Percentiles rank a stretch among this genome's conserved stretches.
These are phyloP conservation scores for Procapra przewalskii DNA, from an alignment of 2,113 vertebrate species.

Conservation along the genomic window DNA sequence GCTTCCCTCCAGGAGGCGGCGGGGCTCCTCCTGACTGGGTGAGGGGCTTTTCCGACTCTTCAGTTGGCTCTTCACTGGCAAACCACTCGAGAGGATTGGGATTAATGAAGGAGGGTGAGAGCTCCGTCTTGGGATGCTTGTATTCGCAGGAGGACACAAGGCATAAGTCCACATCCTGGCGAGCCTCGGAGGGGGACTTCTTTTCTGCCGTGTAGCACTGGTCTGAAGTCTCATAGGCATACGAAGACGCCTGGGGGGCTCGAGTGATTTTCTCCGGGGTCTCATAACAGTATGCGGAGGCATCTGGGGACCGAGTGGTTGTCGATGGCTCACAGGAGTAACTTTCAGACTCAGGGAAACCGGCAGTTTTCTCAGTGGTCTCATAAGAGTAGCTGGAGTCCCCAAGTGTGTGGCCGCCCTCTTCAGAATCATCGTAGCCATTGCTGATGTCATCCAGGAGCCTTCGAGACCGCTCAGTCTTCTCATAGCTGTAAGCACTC, in stretches of 20 bases:
- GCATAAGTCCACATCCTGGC: conserved; percentile 93
- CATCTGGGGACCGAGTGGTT: conserved; percentile 61
- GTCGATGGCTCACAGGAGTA: conserved; percentile 69
- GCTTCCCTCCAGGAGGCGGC: conserved; percentile 91
- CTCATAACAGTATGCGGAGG: conserved; percentile 73
- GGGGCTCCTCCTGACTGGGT: conserved; percentile 85
- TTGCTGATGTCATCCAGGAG: conserved; percentile 74
- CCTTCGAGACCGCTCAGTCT: conserved; percentile 54
- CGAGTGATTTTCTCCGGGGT: conserved; percentile 57
- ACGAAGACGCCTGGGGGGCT: conserved; percentile 70
- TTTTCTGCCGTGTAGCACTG: conserved; percentile 78
- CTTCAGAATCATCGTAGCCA: conserved; percentile 71
- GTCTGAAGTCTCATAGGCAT: conserved; percentile 77
- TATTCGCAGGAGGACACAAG: conserved; percentile 94
- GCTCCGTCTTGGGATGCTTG: conserved; percentile 95
- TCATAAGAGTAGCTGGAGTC: conserved; percentile 76
- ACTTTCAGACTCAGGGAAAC: conserved; percentile 68
- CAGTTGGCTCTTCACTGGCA: conserved; percentile 86
- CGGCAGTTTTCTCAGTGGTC: conserved; percentile 66
- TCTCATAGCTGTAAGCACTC: conserved; percentile 68
- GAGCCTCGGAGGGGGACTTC: conserved; percentile 81
- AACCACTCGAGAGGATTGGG: conserved; percentile 96
- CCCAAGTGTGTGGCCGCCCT: conserved; percentile 61
- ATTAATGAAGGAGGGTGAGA: conserved; percentile 97
- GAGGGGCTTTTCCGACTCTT: conserved; percentile 87